Base-by-base conservation (phyloP, 2,888 invertebrate genomes). In the Xylota segnis region DNA sequence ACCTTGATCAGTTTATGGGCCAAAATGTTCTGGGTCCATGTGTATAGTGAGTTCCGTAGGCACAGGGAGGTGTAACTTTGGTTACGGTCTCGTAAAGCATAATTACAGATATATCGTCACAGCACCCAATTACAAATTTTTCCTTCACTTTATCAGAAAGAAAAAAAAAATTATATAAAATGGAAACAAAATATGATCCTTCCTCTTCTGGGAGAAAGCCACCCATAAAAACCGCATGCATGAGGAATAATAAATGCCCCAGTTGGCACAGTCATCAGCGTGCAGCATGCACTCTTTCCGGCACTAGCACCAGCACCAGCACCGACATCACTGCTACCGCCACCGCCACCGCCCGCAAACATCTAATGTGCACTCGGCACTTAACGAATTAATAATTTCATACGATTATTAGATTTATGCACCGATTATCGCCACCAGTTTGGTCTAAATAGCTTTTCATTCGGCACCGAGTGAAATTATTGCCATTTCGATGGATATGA, bases 351-450 rank as follows among this genome's bases (percentile, higher is more conserved):
- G 32, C 32, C 32, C 32, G 32, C 32, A 7, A 16, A 40, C 68
- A 23, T 18, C n/a, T 27, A 50, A 43, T 59, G 34, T 75, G 23
- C 56, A 75, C 47, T 45, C 45, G 2, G n/a, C 76, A 75, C 40
- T 68, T 68, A 76, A 52, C 76, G 59, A 68, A 77, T 77, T 77
- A 68, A 68, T 77, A 77, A 77, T 77, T 77, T 77, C 29, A 56
- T 68, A 50, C 58, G 76, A 61, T 76, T 34, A 61, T 68, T 52
- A 77, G 66, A 77, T 54, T 54, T 52, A 74, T 68, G 68, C 52
- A 68, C 52, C 59, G 76, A 68, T 68, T 68, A 68, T 77, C 68
- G 43, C 50, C 16, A 29, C 58, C 59, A 61, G 32, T 61, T 23
- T 59, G 68, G 27, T 77, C 59, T 52, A 68, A 77, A 68, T 68